Percentiles rank a stretch among this genome's conserved stretches.
Evolutionary conservation across 2,888 invertebrate species (phyloP).

Genomic region (Mythimna vitellina): DNA sequence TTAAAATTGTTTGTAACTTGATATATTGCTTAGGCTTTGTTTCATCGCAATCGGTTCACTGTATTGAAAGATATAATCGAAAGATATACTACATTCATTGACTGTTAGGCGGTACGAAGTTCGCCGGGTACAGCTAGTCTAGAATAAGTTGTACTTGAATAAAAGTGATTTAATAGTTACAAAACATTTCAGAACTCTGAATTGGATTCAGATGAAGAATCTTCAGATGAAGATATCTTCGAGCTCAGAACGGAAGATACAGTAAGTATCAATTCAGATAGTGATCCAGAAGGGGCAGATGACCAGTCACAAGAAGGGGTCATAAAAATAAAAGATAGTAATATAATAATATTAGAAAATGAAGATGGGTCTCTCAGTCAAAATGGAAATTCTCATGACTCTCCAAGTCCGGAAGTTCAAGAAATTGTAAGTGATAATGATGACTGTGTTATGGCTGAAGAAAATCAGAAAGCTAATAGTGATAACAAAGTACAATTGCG

Average conservation of each 20-base stretch:
- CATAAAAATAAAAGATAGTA: constrained; percentile 67
- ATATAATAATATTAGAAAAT: constrained; percentile 74
- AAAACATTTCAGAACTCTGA: constrained; percentile 65
- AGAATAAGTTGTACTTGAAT: not conserved
- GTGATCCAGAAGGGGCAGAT: constrained; percentile 75
- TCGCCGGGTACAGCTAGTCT: too few relatives aligned
- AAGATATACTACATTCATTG: too few relatives aligned
- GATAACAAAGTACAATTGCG: constrained; percentile 73
- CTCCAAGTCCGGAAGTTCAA: constrained; percentile 79
- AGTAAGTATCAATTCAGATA: constrained; percentile 83
- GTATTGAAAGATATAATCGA: too few relatives aligned
- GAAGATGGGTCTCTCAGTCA: constrained; percentile 71
- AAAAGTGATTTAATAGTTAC: not conserved
- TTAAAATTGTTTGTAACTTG: too few relatives aligned
- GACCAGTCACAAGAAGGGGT: constrained; percentile 73
- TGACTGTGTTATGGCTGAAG: constrained; percentile 79
- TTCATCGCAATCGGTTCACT: too few relatives aligned
- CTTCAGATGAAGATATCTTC: constrained; percentile 73
- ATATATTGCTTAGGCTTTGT: too few relatives aligned
- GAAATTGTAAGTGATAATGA: constrained; percentile 88
- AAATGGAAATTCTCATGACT: constrained; percentile 73
- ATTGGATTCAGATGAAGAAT: constrained; percentile 76
- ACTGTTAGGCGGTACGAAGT: too few relatives aligned
- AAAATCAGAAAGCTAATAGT: constrained; percentile 72
- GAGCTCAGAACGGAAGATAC: constrained; percentile 77